These are phyloP conservation scores for Alethe castanea DNA, from an alignment of 2,113 vertebrate species.

Conservation along the genomic window DNA sequence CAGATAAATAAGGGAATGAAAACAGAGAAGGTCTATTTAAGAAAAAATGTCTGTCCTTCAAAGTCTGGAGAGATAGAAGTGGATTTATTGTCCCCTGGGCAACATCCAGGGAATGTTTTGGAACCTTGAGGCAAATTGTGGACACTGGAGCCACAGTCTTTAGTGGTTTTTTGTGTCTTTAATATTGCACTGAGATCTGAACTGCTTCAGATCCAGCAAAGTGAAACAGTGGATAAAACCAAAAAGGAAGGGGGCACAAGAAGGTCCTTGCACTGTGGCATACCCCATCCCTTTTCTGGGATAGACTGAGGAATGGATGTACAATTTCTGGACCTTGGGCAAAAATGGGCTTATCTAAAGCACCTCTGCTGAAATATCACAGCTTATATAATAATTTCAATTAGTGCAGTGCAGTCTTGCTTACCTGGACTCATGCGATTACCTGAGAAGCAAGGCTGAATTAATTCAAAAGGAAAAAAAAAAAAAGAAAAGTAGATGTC, in stretches of 20 bases:
- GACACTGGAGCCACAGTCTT: neutral
- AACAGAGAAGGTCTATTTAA: constrained; percentile 53
- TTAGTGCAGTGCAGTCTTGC: neutral
- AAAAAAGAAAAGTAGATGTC: neutral
- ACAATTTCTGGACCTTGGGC: neutral
- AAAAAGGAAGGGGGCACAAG: neutral
- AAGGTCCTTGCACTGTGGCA: neutral
- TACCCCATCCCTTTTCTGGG: neutral
- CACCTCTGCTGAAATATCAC: neutral
- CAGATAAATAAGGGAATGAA: constrained; percentile 57
- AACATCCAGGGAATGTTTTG: constrained; percentile 34
- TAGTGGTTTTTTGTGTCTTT: neutral
- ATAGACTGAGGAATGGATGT: neutral
- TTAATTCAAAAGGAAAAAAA: neutral
- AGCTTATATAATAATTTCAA: neutral
- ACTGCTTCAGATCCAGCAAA: neutral
- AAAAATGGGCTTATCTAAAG: neutral
- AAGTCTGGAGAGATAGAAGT: constrained; percentile 28
- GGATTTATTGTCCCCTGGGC: constrained; percentile 25
- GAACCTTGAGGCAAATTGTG: constrained; percentile 18
- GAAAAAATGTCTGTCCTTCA: constrained; percentile 50
- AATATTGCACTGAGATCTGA: neutral
- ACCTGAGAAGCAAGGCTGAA: constrained; percentile 4
- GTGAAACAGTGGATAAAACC: neutral
- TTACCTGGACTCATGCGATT: neutral